Percentiles rank a stretch among this genome's conserved stretches.
phyloP scores from a whole-genome alignment of 1,140 invertebrate genomes.

The Nasonia vitripennis region DNA sequence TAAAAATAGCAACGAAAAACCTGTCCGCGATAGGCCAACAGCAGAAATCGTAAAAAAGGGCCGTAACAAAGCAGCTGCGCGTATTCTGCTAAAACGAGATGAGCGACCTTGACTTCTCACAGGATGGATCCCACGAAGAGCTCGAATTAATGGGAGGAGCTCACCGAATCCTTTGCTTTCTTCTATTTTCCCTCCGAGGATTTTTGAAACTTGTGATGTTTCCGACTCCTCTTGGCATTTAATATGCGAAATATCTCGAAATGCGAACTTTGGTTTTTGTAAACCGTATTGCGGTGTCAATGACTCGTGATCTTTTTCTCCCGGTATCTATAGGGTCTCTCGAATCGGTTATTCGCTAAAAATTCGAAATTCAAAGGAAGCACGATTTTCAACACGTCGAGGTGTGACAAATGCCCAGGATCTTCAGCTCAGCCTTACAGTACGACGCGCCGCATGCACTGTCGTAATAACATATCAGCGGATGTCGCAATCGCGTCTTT shows the following conservation, averaged over 20 bases:
- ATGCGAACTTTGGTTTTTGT: too few species aligned
- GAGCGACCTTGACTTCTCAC: constrained; percentile 33
- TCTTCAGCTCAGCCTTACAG: not conserved
- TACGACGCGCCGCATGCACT: constrained; percentile 42
- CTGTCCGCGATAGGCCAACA: constrained; percentile 1
- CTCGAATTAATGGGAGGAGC: constrained; percentile 27
- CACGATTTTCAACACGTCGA: not conserved
- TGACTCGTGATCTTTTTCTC: too few species aligned
- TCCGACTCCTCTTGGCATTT: too few species aligned
- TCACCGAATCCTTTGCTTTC: constrained; percentile 2
- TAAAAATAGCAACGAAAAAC: constrained; percentile 39
- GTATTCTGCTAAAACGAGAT: constrained; percentile 24
- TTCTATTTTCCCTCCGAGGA: not conserved
- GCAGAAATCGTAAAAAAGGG: constrained; percentile 25
- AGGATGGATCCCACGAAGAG: not conserved
- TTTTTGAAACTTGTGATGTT: not conserved
- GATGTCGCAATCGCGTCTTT: constrained; percentile 67
- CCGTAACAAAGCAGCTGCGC: constrained; percentile 21
- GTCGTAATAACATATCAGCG: constrained; percentile 65
- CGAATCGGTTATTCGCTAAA: too few species aligned
- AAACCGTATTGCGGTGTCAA: too few species aligned
- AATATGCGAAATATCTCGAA: not conserved
- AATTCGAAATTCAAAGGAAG: too few species aligned
- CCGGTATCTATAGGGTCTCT: too few species aligned
- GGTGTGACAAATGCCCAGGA: constrained; percentile 61